These are phyloP conservation scores for Apis cerana DNA, from an alignment of 1,140 invertebrate genomes.

Conservation along the genomic window DNA sequence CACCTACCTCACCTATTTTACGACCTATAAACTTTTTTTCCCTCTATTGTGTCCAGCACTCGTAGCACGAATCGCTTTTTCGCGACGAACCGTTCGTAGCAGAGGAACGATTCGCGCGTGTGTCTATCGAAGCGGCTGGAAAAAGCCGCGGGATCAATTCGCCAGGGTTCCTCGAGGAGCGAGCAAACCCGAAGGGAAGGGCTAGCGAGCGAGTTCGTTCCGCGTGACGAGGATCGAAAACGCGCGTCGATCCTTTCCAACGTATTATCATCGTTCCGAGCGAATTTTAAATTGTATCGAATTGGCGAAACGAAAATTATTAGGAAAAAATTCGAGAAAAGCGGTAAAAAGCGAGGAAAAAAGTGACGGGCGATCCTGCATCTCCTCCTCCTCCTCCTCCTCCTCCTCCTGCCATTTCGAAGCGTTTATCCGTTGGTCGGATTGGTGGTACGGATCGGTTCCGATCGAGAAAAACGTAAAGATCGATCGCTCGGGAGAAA, in stretches of 20 bases:
- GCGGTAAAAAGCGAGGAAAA: too few species aligned
- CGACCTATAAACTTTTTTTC: constrained; percentile 61
- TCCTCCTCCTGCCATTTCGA: background rate
- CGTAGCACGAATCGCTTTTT: constrained; percentile 5
- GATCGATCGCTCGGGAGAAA: constrained; percentile 65
- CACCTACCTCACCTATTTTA: constrained; percentile 52
- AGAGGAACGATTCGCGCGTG: background rate
- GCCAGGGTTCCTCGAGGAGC: background rate
- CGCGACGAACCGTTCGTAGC: background rate
- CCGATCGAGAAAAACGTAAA: constrained; percentile 60
- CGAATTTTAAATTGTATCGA: too few species aligned
- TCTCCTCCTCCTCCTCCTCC: background rate
- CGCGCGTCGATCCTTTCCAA: too few species aligned
- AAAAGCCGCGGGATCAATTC: constrained; percentile 23
- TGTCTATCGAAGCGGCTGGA: constrained; percentile 7
- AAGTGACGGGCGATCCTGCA: too few species aligned
- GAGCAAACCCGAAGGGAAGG: background rate
- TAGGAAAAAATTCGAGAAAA: too few species aligned
- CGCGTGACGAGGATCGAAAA: too few species aligned
- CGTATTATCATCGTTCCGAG: background rate
- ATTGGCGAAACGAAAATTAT: too few species aligned
- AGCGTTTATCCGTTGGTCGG: constrained; percentile 18
- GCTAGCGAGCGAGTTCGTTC: background rate
- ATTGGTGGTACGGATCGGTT: constrained; percentile 1
- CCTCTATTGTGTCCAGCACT: constrained; percentile 36